Evolutionary conservation across 2,797 vertebrate genomes (phyloP).

Genomic region (Phoeniculus purpureus): DNA sequence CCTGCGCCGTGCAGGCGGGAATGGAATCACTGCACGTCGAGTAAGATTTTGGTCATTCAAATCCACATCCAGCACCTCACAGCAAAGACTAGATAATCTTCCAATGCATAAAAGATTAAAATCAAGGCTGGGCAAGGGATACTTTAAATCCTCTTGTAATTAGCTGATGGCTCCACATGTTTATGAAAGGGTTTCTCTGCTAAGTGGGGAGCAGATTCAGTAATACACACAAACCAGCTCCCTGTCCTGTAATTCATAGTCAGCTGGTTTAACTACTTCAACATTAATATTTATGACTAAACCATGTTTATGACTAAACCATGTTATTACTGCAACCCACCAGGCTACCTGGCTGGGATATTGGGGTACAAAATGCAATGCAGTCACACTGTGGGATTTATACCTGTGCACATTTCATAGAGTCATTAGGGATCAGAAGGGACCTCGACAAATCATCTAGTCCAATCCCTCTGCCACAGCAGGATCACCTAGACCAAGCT

Average conservation of each 20-base stretch:
- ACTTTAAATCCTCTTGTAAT: not conserved
- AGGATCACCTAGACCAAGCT: too few relatives aligned
- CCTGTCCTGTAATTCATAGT: not conserved
- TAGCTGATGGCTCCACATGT: not conserved
- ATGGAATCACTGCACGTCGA: not conserved
- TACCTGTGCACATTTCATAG: not conserved
- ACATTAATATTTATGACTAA: slow-evolving; percentile 32
- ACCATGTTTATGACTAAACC: not conserved
- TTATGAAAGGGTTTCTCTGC: not conserved
- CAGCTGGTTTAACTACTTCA: slow-evolving; percentile 36
- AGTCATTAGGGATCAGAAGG: too few relatives aligned
- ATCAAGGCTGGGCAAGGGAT: not conserved
- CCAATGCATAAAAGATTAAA: not conserved
- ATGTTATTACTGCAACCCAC: not conserved
- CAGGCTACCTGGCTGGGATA: not conserved
- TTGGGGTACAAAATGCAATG: too few relatives aligned
- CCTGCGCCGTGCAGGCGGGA: not conserved
- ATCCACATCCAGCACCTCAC: not conserved
- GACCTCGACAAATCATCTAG: too few relatives aligned
- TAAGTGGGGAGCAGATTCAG: slow-evolving; percentile 7
- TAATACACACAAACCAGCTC: not conserved
- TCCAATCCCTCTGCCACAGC: too few relatives aligned
- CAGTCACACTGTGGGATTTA: not conserved
- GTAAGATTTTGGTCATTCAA: not conserved
- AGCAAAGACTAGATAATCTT: not conserved